Conservation (phyloP, 1,140 invertebrate species). For the Papilio dardanus region DNA sequence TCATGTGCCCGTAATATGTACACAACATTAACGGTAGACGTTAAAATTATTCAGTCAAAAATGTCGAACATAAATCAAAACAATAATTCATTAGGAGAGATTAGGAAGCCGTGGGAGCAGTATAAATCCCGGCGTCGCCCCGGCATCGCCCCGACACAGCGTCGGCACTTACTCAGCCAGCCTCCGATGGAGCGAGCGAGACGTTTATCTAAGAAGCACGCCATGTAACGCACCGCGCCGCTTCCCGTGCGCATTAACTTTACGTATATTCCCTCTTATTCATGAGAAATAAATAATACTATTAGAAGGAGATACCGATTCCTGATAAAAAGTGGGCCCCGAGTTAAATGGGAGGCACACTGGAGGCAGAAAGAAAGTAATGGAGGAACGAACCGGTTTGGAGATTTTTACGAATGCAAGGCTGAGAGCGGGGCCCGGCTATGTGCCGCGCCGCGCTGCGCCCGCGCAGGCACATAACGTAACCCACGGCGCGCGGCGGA, state of each 20-base stretch:
- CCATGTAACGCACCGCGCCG: constrained; percentile 73
- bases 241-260: constrained; percentile 75
- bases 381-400: constrained; percentile 81
- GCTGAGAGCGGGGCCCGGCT: constrained; percentile 66
- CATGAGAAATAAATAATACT: constrained; percentile 82
- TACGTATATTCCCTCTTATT: constrained; percentile 79
- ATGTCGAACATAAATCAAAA: constrained; percentile 42
- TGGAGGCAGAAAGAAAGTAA: constrained; percentile 81
- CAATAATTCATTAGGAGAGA: constrained; percentile 53
- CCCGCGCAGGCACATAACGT: constrained; percentile 72
- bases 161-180: constrained; percentile 53
- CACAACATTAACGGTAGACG: background rate
- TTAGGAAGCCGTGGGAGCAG: constrained; percentile 44
- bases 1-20: background rate
- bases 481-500: constrained; percentile 70
- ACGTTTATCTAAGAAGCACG: constrained; percentile 69
- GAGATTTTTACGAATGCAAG: constrained; percentile 82
- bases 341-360: constrained; percentile 80
- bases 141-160: constrained; percentile 46
- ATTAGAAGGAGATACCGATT: constrained; percentile 82
- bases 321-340: constrained; percentile 81
- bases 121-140: constrained; percentile 50
- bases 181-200: constrained; percentile 54
- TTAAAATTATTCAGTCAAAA: constrained; percentile 25
- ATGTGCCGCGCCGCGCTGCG: constrained; percentile 71